Base-by-base conservation (phyloP, 2,888 invertebrate species). In the Apotomis capreana region DNA sequence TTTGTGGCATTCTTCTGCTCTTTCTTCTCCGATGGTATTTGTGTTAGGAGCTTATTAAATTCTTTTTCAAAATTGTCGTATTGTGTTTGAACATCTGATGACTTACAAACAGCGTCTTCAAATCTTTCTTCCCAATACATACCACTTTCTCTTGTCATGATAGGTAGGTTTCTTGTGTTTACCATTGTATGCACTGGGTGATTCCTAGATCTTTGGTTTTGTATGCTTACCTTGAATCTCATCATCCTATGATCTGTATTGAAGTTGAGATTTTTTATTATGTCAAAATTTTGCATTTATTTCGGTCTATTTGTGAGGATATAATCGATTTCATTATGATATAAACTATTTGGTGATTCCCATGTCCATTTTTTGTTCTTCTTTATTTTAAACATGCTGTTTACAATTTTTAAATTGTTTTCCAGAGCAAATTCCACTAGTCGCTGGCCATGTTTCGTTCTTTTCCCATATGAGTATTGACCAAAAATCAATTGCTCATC, bases 181-280 rank as follows among this genome's bases (percentile, higher is more conserved):
- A 8, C 5, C 5, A 40, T 40, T 40, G 5, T 40, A 55, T 69
- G 46, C 12, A 55, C n/a, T n/a, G 4, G 51, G 9, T 9, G 1
- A 3, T 63, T 55, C 63, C 40, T 46, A 4, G 40, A 4, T 69
- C 40, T 40, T 68, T 8, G 5, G 4, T 12, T 62, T 9, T 57
- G 4, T 13, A 46, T 58, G 64, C 58, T 70, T 40, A 40, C n/a
- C 5, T 70, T 70, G n/a, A 64, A 70, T 64, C 70, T 58, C 3
- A 71, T 55, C 65, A 71, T 71, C 67, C 67, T 65, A 54, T 71
- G 67, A 26, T 71, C 71, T 12, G 71, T 67, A 46, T 60, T 52
- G 36, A 67, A 71, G 44, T 71, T 71, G 3, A 71, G 44, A 44
- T 71, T 60, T 36, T 67, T 40, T 10, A 67, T 71, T 61, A 71